Conservation (phyloP, 2,888 invertebrate genomes). For the Phortica okadai region DNA sequence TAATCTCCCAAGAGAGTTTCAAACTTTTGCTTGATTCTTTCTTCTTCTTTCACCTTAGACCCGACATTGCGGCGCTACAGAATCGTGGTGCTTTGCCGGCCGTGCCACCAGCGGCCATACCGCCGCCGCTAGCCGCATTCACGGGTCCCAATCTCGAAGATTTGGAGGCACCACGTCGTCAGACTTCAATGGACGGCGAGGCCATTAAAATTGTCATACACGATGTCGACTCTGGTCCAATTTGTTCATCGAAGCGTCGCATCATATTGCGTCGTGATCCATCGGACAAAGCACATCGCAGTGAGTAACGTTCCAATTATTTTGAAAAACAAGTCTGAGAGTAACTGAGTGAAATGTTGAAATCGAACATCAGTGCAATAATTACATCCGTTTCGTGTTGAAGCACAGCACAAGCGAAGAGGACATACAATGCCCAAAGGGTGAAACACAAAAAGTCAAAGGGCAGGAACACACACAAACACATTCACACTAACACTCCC, state of each 20-base stretch:
- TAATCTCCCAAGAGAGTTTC: constrained; percentile 54
- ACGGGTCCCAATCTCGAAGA: constrained; percentile 80
- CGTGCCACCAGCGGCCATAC: constrained; percentile 75
- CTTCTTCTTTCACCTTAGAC: constrained; percentile 77
- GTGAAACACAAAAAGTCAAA: not conserved
- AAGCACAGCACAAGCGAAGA: not conserved
- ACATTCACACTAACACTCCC: not conserved
- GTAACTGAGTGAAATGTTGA: not conserved
- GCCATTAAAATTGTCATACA: constrained; percentile 95
- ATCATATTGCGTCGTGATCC: constrained; percentile 87
- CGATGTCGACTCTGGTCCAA: constrained; percentile 88
- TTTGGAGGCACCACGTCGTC: constrained; percentile 82
- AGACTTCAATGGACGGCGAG: constrained; percentile 93
- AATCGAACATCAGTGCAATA: not conserved
- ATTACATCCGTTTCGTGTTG: constrained; percentile 7
- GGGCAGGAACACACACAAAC: not conserved
- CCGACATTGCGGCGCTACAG: constrained; percentile 83
- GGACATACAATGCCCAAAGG: too few species aligned
- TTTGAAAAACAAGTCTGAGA: not conserved
- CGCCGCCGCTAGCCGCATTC: constrained; percentile 74
- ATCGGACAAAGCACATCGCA: constrained; percentile 89
- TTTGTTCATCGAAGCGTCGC: constrained; percentile 83
- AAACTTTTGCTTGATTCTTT: not conserved
- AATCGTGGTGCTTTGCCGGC: constrained; percentile 78
- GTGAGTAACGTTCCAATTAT: constrained; percentile 79